Evolutionary conservation across 2,797 vertebrate species (phyloP).

Genomic region (Sebastes trivittatus): DNA sequence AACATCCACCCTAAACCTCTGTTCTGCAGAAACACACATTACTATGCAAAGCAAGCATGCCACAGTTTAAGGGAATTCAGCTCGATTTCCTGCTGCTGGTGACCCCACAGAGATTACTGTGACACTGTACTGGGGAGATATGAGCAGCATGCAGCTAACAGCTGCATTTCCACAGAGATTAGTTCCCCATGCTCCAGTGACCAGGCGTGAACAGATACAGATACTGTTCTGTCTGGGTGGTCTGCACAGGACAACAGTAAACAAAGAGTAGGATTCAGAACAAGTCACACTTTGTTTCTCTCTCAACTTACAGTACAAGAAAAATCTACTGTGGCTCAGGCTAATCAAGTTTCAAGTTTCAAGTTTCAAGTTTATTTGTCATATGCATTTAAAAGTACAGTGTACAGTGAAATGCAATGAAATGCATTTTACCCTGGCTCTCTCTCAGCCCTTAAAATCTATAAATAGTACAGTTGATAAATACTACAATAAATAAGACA

Average conservation of each 20-base stretch:
- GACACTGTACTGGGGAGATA: slow-evolving; percentile 20
- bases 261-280: background rate
- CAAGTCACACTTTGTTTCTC: background rate
- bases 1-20: slow-evolving; percentile 20
- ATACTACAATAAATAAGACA: too few species aligned
- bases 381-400: too few species aligned
- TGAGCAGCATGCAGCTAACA: slow-evolving; percentile 29
- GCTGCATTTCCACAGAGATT: slow-evolving; percentile 45
- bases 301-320: background rate
- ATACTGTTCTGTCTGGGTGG: background rate
- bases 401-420: too few species aligned
- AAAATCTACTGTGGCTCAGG: background rate
- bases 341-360: too few species aligned
- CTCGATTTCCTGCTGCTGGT: slow-evolving; percentile 22
- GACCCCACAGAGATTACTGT: slow-evolving; percentile 35
- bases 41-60: slow-evolving; percentile 15
- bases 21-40: slow-evolving; percentile 45
- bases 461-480: too few species aligned
- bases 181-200: slow-evolving; percentile 7
- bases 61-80: slow-evolving; percentile 20
- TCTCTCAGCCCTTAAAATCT: too few species aligned
- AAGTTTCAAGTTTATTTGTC: too few species aligned
- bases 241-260: slow-evolving; percentile 6
- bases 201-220: slow-evolving; percentile 19
- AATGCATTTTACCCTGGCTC: too few species aligned